A percentile compares a stretch with the other conserved stretches of the same genome.
phyloP scores from a whole-genome alignment of 2,113 vertebrate species.

The Saccopteryx bilineata region DNA sequence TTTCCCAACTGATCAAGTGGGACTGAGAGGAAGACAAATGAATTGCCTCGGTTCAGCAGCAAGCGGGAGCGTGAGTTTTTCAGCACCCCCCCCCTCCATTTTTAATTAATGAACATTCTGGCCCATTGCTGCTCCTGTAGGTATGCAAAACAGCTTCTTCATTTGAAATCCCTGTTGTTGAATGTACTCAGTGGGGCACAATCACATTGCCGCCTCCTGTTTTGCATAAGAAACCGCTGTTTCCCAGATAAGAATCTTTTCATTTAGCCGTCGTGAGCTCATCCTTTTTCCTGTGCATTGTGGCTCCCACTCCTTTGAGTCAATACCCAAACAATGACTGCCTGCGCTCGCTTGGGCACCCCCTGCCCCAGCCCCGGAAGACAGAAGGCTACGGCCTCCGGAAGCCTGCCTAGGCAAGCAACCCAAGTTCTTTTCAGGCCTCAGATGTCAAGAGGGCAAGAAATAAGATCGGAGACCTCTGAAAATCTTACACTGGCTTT shows the following conservation, averaged over 20 bases:
- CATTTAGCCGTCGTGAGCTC: slow-evolving; percentile 76
- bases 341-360: background rate
- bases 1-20: slow-evolving; percentile 61
- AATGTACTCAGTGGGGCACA: slow-evolving; percentile 70
- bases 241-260: slow-evolving; percentile 85
- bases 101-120: slow-evolving; percentile 83
- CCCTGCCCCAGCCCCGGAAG: slow-evolving; percentile 60
- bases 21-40: slow-evolving; percentile 58
- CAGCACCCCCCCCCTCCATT: background rate
- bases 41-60: slow-evolving; percentile 67
- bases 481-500: slow-evolving; percentile 58
- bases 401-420: slow-evolving; percentile 69
- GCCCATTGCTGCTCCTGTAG: slow-evolving; percentile 62
- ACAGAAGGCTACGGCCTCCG: slow-evolving; percentile 61
- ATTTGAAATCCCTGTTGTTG: slow-evolving; percentile 78
- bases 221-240: slow-evolving; percentile 82
- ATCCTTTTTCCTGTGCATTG: slow-evolving; percentile 69
- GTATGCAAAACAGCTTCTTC: slow-evolving; percentile 78
- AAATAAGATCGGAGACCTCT: slow-evolving; percentile 63
- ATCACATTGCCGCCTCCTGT: slow-evolving; percentile 75
- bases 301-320: slow-evolving; percentile 66
- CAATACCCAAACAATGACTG: slow-evolving; percentile 76
- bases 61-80: slow-evolving; percentile 53
- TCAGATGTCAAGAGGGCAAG: slow-evolving; percentile 70
- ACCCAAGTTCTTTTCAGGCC: slow-evolving; percentile 68